These are phyloP conservation scores for Crocuta crocuta DNA, from an alignment of 2,113 vertebrate species.

Conservation along the genomic window DNA sequence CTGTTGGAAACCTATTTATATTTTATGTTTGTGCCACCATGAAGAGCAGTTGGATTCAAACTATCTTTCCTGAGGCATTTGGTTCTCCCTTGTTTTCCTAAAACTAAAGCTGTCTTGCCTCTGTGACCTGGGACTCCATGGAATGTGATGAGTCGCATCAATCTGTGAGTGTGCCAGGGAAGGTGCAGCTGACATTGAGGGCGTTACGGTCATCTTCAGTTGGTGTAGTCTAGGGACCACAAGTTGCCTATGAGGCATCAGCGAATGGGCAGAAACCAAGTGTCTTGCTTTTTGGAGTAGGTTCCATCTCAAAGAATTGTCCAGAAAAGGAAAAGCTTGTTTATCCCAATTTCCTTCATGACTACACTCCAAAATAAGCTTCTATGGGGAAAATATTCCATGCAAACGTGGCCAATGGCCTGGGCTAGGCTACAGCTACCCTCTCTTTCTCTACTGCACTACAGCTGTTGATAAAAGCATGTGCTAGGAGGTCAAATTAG, in stretches of 20 bases:
- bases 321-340: background rate
- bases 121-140: background rate
- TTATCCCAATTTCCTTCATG: background rate
- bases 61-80: background rate
- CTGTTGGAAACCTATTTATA: background rate
- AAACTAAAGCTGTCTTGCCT: background rate
- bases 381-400: background rate
- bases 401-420: background rate
- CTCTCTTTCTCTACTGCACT: background rate
- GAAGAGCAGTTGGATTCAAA: background rate
- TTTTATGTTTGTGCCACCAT: too few species aligned
- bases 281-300: background rate
- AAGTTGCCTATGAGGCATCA: background rate
- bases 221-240: too few species aligned
- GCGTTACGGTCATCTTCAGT: background rate
- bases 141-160: background rate
- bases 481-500: too few species aligned
- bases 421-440: background rate
- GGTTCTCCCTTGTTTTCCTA: background rate
- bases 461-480: rapidly evolving
- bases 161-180: rapidly evolving
- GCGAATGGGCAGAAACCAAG: background rate
- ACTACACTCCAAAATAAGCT: background rate
- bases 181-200: too few species aligned
- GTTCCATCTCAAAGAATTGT: background rate